Evolutionary conservation across 2,888 invertebrate species (phyloP), one percentile per base, ranked within the genome.

Genomic region (Aphidoletes aphidimyza): DNA sequence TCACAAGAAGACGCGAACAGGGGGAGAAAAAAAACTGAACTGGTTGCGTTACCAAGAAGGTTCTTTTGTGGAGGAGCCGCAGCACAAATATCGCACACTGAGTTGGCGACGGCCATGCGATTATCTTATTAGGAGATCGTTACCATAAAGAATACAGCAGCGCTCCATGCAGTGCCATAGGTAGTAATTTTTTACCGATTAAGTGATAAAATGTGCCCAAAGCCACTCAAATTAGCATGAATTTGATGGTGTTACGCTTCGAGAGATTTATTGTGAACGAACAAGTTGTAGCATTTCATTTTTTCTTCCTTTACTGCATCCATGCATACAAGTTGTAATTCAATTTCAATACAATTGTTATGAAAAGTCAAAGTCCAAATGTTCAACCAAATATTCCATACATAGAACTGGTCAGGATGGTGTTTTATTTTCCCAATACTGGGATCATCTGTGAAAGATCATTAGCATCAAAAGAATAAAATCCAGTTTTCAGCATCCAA

Each of bases 11-110:
- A n/a, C 34, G 34, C 2, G 14, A 69, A 59, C 59, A 59, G 3
- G n/a, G n/a, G n/a, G n/a, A n/a, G 26, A 59, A 34, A 8, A 69
- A 69, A 30, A 36, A 36, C 54, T 19, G n/a, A 54, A 54, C 36
- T 37, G 81, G 81, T 81, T 81, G 37, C 81, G 11, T 81, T 81
- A 81, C 81, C 81, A n/a, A 37, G 81, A 81, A 81, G 37, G 69
- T 69, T 81, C 81, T 17, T 17, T 22, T n/a, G 5, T 0, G 37
- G 37, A 81, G 36, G 30, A 69, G n/a, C 69, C 69, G 69, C 69
- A 69, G n/a, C n/a, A 8, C 34, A 14, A 69, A 69, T 69, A 69
- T 69, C 69, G 81, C 81, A 81, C 81, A 81, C 37, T 37, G 81
- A 36, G 81, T 37, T 81, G 36, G n/a, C 37, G 37, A 81, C 81